phyloP scores from a whole-genome alignment of 2,113 vertebrate species.

The Mesoclemmys tuberculata region DNA sequence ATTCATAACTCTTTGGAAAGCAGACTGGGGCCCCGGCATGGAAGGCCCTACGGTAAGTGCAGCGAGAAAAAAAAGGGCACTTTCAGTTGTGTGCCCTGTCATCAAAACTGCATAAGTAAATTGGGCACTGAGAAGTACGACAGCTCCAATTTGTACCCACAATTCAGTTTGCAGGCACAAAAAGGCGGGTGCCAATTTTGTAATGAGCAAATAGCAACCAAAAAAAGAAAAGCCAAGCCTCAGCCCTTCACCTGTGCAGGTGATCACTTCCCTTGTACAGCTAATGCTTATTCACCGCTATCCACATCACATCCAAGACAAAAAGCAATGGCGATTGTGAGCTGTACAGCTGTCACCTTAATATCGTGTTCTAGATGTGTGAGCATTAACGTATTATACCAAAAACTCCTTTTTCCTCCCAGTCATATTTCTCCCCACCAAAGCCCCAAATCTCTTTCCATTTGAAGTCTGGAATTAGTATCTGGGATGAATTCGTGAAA shows the following conservation, averaged over 20 bases:
- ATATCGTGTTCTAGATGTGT: background rate
- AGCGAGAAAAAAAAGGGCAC: background rate
- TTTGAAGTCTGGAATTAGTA: constrained; percentile 38
- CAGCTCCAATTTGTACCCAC: background rate
- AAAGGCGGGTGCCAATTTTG: background rate
- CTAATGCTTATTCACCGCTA: background rate
- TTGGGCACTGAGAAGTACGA: background rate
- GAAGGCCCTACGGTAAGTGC: background rate
- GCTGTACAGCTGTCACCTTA: background rate
- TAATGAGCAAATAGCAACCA: background rate
- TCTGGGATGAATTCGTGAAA: background rate
- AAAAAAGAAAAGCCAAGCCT: background rate
- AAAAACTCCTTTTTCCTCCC: background rate
- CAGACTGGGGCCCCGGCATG: background rate
- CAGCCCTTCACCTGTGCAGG: background rate
- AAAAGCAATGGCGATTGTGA: fast-evolving
- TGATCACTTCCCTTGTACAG: background rate
- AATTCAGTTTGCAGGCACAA: background rate
- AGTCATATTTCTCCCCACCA: background rate
- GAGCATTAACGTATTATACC: background rate
- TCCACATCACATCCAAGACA: background rate
- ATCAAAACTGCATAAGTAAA: background rate
- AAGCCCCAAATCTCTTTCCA: background rate
- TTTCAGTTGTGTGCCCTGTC: background rate
- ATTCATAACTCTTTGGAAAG: background rate